Evolutionary conservation across 2,888 invertebrate genomes (phyloP), one percentile per base, ranked within the genome.

Genomic region (Temnothorax unifasciatus): DNA sequence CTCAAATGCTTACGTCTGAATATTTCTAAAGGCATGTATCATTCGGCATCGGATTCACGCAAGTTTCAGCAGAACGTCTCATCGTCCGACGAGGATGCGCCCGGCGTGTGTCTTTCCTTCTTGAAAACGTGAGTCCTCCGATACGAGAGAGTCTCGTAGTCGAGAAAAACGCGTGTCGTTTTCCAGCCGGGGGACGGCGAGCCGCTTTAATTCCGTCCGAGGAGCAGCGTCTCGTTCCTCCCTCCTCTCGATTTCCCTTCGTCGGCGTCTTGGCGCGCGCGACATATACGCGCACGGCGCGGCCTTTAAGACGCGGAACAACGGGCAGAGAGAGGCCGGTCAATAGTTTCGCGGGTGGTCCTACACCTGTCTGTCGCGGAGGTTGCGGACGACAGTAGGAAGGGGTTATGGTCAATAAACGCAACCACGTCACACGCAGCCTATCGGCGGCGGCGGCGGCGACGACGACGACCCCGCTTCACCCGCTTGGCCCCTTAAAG

Each of bases 321-420:
- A 50, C 25, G 44, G 15, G 15, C 15, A 4, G 29, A 29, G 29
- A 29, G 15, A 29, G 52, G 52, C 54, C 75, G 89, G 89, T 92
- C 91, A 91, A 92, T 92, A 87, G 86, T 89, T 91, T 86, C 68
- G 76, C 90, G 83, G 88, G 88, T 89, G 90, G 91, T 91, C 29
- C 29, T 3, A 87, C 90, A 90, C 90, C 90, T 90, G 90, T 90
- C 92, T 91, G 91, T 91, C 92, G 92, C 91, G 92, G 34, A 92
- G 92, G 92, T 92, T 92, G 92, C 92, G 90, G 91, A 88, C 89
- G 89, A 87, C 87, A 86, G 91, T 90, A 91, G 93, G 94, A 94
- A 94, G 94, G 94, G 94, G 94, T 94, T 94, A 94, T 94, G 94
- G 94, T 94, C 94, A 94, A 94, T 94, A 94, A 94, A 94, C 94